Conservation (phyloP, 2,113 vertebrate species). For the Lota lota region DNA sequence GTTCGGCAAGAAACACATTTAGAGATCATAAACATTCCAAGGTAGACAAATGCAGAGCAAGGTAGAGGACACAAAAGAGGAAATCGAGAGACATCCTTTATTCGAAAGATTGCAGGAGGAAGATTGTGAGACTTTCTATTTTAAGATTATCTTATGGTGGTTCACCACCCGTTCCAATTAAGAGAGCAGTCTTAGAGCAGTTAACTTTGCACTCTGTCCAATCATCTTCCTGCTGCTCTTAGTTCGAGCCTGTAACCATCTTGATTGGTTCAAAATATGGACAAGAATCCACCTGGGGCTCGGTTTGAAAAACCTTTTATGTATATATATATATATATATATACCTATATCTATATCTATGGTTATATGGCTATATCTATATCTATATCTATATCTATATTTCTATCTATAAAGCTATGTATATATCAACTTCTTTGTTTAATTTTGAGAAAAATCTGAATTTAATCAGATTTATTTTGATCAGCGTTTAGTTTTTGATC, state of each 20-base stretch:
- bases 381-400: constrained; percentile 11
- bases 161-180: constrained; percentile 56
- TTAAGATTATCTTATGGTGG: constrained; percentile 32
- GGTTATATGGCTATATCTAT: too few species aligned
- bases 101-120: constrained; percentile 6
- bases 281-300: constrained; percentile 55
- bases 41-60: too few species aligned
- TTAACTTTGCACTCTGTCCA: constrained; percentile 44
- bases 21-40: too few species aligned
- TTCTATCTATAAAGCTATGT: too few species aligned
- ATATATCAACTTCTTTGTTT: constrained; percentile 31
- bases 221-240: constrained; percentile 52
- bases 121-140: constrained; percentile 29
- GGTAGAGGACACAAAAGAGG: not conserved
- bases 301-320: constrained; percentile 65
- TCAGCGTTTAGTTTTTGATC: not conserved
- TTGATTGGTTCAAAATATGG: constrained; percentile 74
- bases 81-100: too few species aligned
- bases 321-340: constrained; percentile 64
- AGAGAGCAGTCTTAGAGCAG: constrained; percentile 38
- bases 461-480: not conserved
- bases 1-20: too few species aligned
- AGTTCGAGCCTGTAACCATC: constrained; percentile 50
- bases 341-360: constrained; percentile 24
- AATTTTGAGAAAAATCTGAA: constrained; percentile 35